Conservation (phyloP, 2,888 invertebrate species). For the Deroplatys truncata region DNA sequence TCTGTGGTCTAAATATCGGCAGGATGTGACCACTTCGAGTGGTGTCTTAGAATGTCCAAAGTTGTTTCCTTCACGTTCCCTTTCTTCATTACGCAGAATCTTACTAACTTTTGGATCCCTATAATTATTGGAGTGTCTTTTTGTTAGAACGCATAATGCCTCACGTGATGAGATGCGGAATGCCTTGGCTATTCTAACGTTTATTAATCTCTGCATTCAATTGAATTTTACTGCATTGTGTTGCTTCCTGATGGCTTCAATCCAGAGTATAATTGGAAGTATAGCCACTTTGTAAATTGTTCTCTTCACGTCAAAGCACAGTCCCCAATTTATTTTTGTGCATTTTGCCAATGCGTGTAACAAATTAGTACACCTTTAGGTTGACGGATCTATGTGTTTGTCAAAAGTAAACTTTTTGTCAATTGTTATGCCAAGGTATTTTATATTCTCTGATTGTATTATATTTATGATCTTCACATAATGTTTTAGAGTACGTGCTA, state of each 20-base stretch:
- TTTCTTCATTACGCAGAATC: not conserved
- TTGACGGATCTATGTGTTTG: not conserved
- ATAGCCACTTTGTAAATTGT: not conserved
- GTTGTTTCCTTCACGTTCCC: not conserved
- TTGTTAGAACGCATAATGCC: not conserved
- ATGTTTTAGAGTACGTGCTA: no score
- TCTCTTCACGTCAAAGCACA: not conserved
- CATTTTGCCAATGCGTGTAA: not conserved
- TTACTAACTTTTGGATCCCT: not conserved
- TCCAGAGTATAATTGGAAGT: not conserved
- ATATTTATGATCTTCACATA: no score
- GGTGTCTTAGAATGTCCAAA: not conserved
- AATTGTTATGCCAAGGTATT: no score
- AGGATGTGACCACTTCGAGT: not conserved
- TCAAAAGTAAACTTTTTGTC: not conserved
- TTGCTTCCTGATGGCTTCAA: not conserved
- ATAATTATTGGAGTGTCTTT: not conserved
- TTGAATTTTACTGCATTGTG: not conserved
- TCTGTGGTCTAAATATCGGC: not conserved
- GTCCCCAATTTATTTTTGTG: no score
- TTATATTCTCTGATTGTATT: no score
- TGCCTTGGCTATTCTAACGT: not conserved
- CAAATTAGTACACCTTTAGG: not conserved
- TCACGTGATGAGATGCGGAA: not conserved
- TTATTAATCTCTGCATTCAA: not conserved